A percentile compares a stretch with the other conserved stretches of the same genome.
Conservation (phyloP, 2,113 vertebrate genomes). For the Mustela nigripes region DNA sequence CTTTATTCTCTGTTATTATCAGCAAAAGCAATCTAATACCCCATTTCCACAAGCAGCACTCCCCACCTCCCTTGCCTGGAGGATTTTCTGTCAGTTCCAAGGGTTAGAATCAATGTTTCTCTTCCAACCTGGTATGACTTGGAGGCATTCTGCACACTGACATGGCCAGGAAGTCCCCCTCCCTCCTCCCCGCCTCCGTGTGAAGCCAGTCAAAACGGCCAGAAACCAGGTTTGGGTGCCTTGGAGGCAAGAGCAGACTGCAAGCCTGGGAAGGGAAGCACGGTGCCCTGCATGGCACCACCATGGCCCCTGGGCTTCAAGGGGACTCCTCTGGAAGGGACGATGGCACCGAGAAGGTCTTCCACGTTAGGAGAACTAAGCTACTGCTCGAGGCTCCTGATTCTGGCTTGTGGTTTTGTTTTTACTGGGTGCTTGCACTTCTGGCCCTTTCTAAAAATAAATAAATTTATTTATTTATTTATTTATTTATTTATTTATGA, state of each 20-base stretch:
- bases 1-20: background rate
- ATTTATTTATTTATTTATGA: too few relatives aligned
- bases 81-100: background rate
- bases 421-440: background rate
- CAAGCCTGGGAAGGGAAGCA: too few relatives aligned
- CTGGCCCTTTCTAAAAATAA: background rate
- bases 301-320: background rate
- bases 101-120: background rate
- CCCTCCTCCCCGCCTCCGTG: rapidly evolving
- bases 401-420: background rate
- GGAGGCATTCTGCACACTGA: background rate
- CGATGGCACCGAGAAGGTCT: rapidly evolving
- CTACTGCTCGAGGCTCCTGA: background rate
- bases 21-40: background rate
- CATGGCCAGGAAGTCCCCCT: too few relatives aligned
- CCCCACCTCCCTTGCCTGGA: background rate
- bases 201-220: background rate
- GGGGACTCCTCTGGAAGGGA: background rate
- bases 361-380: background rate
- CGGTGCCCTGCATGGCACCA: background rate
- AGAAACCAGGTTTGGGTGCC: background rate
- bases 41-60: background rate
- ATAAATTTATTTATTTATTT: too few relatives aligned
- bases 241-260: background rate
- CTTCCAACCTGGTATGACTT: background rate